Base-by-base conservation (phyloP, 1,140 invertebrate species). In the Diplogasteroides magnus region DNA sequence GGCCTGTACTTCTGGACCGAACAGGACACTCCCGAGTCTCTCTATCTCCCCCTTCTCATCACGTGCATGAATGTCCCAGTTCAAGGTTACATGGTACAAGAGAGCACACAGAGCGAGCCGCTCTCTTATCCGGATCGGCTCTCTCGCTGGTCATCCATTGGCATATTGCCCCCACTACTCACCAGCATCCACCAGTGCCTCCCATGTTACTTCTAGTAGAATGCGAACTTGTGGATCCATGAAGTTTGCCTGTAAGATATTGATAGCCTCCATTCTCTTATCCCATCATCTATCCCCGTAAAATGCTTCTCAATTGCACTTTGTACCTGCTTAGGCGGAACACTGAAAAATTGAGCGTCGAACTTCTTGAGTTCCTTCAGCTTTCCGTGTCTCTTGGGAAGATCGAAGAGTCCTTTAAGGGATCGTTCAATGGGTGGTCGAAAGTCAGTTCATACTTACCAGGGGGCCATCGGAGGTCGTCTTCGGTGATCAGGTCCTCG, bases 241-340 rank as follows among this genome's bases (percentile, higher is more conserved):
- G 48, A 89, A 87, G 77, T 95, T 87, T 0, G 94, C 93, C 83
- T 97, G 92, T 3, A 48, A 6, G 37, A 19, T 48, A n/a, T n/a
- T n/a, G n/a, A n/a, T n/a, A n/a, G n/a, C n/a, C n/a, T n/a, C 96
- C 91, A 55, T 91, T 91, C 85, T 96, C 96, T 83, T 94, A 95
- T n/a, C 89, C 88, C 2, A 31, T 2, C 6, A 25, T 31, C 23
- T 2, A 1, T 32, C 32, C 15, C 63, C 19, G 23, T 28, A 62
- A 6, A 27, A 1, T 26, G 29, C 64, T 31, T 14, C 2, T 31
- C 1, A 82, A 61, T 14, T 56, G 61, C 25, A 14, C 69, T 73
- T 72, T 71, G 6, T 48, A 48, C 72, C 96, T 97, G 37, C 37
- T 86, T 87, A 1, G 84, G 83, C 74, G 86, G 84, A 26, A 88